Conservation (phyloP, 2,113 vertebrate species). For the Esox niger region DNA sequence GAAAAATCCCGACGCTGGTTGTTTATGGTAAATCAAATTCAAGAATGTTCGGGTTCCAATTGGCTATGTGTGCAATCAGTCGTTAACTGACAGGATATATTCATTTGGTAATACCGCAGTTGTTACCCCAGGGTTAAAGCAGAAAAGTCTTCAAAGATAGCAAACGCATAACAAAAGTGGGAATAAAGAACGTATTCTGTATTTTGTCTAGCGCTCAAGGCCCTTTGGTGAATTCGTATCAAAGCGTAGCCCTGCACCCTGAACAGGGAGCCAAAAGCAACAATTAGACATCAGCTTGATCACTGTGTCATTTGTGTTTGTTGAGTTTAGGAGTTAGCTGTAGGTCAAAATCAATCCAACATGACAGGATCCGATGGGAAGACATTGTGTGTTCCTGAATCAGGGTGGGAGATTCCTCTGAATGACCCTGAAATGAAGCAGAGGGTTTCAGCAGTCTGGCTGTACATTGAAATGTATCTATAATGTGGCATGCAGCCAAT, state of each 20-base stretch:
- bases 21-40: conserved; percentile 82
- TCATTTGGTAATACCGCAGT: conserved; percentile 72
- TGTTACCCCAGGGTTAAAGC: conserved; percentile 14
- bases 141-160: conserved; percentile 57
- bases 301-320: conserved; percentile 68
- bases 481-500: not conserved
- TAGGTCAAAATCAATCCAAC: conserved; percentile 58
- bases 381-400: conserved; percentile 63
- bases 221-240: conserved; percentile 61
- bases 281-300: conserved; percentile 69
- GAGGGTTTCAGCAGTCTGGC: not conserved
- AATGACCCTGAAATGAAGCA: not conserved
- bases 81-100: conserved; percentile 69
- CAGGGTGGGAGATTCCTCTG: conserved; percentile 47
- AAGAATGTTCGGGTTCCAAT: conserved; percentile 74
- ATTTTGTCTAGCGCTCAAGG: conserved; percentile 70
- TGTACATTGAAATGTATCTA: not conserved
- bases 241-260: conserved; percentile 46
- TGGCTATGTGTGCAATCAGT: conserved; percentile 81
- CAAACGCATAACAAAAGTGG: conserved; percentile 51
- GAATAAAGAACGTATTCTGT: conserved; percentile 58
- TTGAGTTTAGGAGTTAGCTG: conserved; percentile 64
- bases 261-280: conserved; percentile 72
- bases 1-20: conserved; percentile 81
- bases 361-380: conserved; percentile 29